A percentile compares a stretch with the other conserved stretches of the same genome.
These are phyloP conservation scores for Cylloceria caligata DNA, from an alignment of 2,888 invertebrate species.

Conservation along the genomic window DNA sequence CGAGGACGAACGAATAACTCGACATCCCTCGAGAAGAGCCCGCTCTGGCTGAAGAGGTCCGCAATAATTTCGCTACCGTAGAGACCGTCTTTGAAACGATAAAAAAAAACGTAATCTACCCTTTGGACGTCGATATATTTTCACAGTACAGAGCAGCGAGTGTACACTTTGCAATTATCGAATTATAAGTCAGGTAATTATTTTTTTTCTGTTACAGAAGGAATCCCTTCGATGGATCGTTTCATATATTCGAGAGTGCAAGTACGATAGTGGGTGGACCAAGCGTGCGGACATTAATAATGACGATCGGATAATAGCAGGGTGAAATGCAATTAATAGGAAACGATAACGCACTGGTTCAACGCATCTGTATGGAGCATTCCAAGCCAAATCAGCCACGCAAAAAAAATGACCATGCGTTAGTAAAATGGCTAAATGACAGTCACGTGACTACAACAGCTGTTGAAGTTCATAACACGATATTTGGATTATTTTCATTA, in stretches of 20 bases:
- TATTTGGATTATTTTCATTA: background rate
- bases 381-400: background rate
- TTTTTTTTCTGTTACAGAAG: background rate
- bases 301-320: constrained; percentile 44
- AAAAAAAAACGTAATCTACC: constrained; percentile 43
- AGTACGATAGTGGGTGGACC: constrained; percentile 32
- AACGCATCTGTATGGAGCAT: background rate
- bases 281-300: constrained; percentile 47
- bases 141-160: constrained; percentile 30
- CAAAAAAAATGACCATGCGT: no score
- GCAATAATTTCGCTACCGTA: constrained; percentile 57
- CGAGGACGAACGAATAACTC: constrained; percentile 58
- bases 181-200: constrained; percentile 2
- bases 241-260: constrained; percentile 17
- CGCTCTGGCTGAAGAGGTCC: constrained; percentile 31
- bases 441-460: background rate
- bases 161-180: constrained; percentile 59
- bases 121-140: constrained; percentile 40
- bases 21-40: constrained; percentile 35
- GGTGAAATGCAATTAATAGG: constrained; percentile 41
- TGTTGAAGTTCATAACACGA: background rate
- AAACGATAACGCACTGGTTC: constrained; percentile 14
- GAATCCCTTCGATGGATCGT: constrained; percentile 35
- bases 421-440: background rate
- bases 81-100: constrained; percentile 23